Conservation (phyloP, 1,140 invertebrate species). For the Leptinotarsa defecta region DNA sequence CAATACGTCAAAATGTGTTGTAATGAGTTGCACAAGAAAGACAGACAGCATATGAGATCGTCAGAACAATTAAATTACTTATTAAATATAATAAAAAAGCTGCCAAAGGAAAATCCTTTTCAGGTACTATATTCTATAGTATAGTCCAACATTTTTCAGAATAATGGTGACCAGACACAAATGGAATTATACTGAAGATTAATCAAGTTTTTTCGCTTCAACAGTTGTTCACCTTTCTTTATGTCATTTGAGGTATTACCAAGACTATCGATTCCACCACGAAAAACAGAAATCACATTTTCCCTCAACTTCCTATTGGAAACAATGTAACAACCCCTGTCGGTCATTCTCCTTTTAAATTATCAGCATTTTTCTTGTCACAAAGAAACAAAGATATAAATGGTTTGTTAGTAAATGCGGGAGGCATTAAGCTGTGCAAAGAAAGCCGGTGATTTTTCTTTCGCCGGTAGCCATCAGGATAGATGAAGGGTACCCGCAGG, state of each 20-base stretch:
- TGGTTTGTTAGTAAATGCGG: constrained; percentile 31
- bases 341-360: constrained; percentile 23
- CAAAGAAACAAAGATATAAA: constrained; percentile 30
- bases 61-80: no score
- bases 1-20: no score
- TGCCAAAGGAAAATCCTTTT: no score
- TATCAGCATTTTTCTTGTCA: constrained; percentile 27
- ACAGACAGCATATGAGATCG: no score
- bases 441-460: constrained; percentile 24
- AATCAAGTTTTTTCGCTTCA: background rate
- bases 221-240: no score
- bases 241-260: no score
- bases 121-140: no score
- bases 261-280: background rate
- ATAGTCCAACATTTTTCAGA: no score
- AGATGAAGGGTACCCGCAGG: constrained; percentile 19
- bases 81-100: no score
- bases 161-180: no score
- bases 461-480: background rate
- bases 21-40: no score
- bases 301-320: background rate
- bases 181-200: background rate
- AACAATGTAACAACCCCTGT: constrained; percentile 22
- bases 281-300: background rate
- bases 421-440: constrained; percentile 28